phyloP scores from a whole-genome alignment of 1,140 invertebrate species.

The Listronotus bonariensis region DNA sequence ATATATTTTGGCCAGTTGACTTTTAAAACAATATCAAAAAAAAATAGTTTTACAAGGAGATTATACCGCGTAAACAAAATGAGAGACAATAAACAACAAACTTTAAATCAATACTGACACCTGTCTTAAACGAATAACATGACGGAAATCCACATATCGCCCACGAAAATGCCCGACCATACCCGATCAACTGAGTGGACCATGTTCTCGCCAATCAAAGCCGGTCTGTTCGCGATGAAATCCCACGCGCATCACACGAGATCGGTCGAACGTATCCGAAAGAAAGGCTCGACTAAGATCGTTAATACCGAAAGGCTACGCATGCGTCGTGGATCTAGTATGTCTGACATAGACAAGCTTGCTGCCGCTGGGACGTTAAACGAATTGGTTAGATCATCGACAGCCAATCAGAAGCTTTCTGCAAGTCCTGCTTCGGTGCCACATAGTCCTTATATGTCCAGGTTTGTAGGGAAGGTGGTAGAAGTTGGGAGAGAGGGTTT shows the following conservation, averaged over 20 bases:
- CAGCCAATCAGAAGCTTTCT: conserved; percentile 52
- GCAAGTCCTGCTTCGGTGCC: conserved; percentile 57
- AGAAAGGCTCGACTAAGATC: conserved; percentile 46
- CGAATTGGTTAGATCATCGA: conserved; percentile 59
- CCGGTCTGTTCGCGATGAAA: conserved; percentile 64
- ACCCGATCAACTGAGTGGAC: conserved; percentile 8
- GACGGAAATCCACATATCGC: conserved; percentile 2
- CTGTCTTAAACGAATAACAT: background rate
- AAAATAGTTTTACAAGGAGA: no score
- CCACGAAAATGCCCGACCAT: background rate
- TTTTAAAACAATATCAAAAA: no score
- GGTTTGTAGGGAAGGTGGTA: conserved; percentile 31
- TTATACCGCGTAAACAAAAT: no score
- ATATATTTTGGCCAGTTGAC: no score
- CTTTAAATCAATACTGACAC: no score
- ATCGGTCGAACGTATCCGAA: conserved; percentile 49
- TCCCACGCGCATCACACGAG: conserved; percentile 51
- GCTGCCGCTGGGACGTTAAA: conserved; percentile 50
- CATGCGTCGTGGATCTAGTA: conserved; percentile 70
- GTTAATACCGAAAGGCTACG: conserved; percentile 52
- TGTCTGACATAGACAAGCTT: conserved; percentile 73
- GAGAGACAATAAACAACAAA: no score
- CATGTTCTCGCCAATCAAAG: conserved; percentile 54
- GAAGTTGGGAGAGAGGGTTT: no score
- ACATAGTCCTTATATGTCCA: conserved; percentile 60